Base-by-base conservation (phyloP, 2,888 invertebrate species). In the Aproaerema taeniolella region DNA sequence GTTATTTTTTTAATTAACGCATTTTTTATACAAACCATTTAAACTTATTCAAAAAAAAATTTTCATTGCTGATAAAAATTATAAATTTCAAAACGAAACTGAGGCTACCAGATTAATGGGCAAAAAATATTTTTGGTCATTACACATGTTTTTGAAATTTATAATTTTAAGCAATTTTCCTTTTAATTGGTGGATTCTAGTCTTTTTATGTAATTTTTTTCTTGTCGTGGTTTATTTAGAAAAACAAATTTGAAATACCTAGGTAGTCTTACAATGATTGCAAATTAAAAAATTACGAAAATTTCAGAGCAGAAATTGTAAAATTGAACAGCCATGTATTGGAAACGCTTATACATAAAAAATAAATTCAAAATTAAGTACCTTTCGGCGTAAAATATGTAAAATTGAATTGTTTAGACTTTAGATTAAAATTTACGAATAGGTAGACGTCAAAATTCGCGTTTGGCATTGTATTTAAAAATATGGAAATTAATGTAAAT, bases 161-260 rank as follows among this genome's bases (percentile, higher is more conserved):
- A n/a, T n/a, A n/a, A n/a, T n/a, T n/a, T n/a, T n/a, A n/a, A n/a
- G n/a, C n/a, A n/a, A n/a, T n/a, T n/a, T 16, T 45, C 48, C 48
- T 56, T 61, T 57, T 58, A 71, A 82, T 82, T 77, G 79, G 80
- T 80, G 78, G 76, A 74, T 67, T 83, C 82, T 82, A 82, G 82
- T 79, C 80, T 70, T 78, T 65, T 72, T 67, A 65, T 50, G 54
- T 56, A 55, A 61, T 60, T 62, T 39, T 48, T 51, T 55, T 43
- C 50, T 49, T 54, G 62, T 65, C 62, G 62, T 63, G 61, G 54
- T 44, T 42, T 30, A 47, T 42, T 53, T 31, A 10, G 31, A 38
- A 40, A 41, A 40, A 42, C 43, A 43, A 46, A 36, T 34, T 45
- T 30, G 45, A 42, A 43, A 51, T 53, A 3, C n/a, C 26, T 20